Percentiles rank a stretch among this genome's conserved stretches.
Conservation (phyloP, 30 jellyfish, hydroid and myxozoan species). For the Cassiopea andromeda region DNA sequence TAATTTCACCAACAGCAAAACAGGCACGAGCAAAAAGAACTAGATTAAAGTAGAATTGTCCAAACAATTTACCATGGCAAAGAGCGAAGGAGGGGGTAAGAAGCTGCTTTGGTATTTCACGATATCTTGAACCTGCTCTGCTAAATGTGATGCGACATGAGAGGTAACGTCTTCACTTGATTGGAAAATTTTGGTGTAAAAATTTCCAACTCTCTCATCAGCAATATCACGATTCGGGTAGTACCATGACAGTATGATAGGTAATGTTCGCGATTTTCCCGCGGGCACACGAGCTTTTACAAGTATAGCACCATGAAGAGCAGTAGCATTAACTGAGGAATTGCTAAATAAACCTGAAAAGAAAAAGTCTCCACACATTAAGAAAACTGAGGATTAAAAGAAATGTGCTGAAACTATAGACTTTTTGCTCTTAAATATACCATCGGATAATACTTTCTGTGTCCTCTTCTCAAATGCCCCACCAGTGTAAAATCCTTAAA, state of each 20-base stretch:
- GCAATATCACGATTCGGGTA: slow-evolving; percentile 94
- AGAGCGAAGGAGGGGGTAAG: slow-evolving; percentile 71
- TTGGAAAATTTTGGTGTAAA: slow-evolving; percentile 76
- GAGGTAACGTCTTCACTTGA: slow-evolving; percentile 81
- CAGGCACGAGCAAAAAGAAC: background rate
- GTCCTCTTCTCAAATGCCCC: too few species aligned
- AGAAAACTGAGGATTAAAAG: background rate
- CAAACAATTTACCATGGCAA: slow-evolving; percentile 14
- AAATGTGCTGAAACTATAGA: background rate
- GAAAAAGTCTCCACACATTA: background rate
- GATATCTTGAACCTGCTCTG: slow-evolving; percentile 62
- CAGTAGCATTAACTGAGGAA: slow-evolving; percentile 75
- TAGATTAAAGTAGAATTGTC: background rate
- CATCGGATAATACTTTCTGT: too few species aligned
- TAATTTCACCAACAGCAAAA: background rate
- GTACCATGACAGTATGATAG: slow-evolving; percentile 90
- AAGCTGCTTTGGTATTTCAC: slow-evolving; percentile 75
- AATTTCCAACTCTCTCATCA: slow-evolving; percentile 98
- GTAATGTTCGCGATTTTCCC: slow-evolving; percentile 72
- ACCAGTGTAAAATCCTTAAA: too few species aligned
- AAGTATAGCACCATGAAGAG: slow-evolving; percentile 92
- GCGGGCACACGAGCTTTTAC: slow-evolving; percentile 84
- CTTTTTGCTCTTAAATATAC: background rate
- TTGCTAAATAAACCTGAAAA: slow-evolving; percentile 75
- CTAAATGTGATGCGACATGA: slow-evolving; percentile 67